These are phyloP conservation scores for Eulithis testata DNA, from an alignment of 2,888 invertebrate species.

Conservation along the genomic window DNA sequence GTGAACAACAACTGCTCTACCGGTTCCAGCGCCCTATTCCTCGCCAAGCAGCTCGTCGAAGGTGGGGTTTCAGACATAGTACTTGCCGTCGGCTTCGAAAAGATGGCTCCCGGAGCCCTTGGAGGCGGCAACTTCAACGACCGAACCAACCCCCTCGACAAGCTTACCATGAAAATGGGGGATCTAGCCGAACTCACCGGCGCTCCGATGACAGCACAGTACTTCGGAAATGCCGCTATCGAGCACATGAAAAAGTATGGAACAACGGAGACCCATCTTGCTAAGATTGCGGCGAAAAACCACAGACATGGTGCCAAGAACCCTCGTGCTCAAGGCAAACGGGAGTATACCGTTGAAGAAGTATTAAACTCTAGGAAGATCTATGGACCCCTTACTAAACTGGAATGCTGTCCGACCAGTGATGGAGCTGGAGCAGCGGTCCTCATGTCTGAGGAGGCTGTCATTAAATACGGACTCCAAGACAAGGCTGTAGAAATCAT, in stretches of 20 bases:
- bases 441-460: conserved; percentile 95
- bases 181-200: conserved; percentile 91
- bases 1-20: conserved; percentile 99
- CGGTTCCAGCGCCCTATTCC: conserved; percentile 95
- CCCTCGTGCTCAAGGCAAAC: conserved; percentile 97
- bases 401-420: conserved; percentile 99
- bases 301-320: conserved; percentile 98
- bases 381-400: conserved; percentile 96
- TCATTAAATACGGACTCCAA: conserved; percentile 92
- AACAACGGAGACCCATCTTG: conserved; percentile 96
- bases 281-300: conserved; percentile 99
- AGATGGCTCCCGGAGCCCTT: conserved; percentile 98
- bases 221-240: conserved; percentile 97
- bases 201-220: conserved; percentile 95
- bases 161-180: conserved; percentile 93
- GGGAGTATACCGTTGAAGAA: conserved; percentile 95
- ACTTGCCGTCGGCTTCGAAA: conserved; percentile 98
- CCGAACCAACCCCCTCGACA: conserved; percentile 95
- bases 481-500: conserved; percentile 95
- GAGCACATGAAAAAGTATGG: conserved; percentile 99
- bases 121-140: conserved; percentile 89
- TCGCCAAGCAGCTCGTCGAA: conserved; percentile 97
- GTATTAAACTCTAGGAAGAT: conserved; percentile 94
- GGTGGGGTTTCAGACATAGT: conserved; percentile 94
- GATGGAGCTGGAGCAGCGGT: conserved; percentile 99